Conservation (phyloP, 2,888 invertebrate genomes). For the Drosophila ezoana region DNA sequence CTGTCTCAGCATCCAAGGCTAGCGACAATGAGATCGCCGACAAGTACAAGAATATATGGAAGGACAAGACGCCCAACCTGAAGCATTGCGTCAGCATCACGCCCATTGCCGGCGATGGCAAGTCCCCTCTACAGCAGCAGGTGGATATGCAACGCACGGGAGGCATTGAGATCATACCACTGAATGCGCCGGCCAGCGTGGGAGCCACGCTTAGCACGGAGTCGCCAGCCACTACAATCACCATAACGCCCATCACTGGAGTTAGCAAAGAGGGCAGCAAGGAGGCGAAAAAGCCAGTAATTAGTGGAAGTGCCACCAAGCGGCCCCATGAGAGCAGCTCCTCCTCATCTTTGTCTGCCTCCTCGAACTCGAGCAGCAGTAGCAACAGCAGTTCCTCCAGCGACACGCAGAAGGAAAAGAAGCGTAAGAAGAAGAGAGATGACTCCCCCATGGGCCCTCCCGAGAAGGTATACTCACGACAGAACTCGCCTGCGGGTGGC, state of each 20-base stretch:
- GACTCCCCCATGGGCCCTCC: constrained; percentile 88
- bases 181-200: constrained; percentile 85
- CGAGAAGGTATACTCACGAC: constrained; percentile 90
- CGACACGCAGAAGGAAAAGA: constrained; percentile 87
- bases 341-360: constrained; percentile 43
- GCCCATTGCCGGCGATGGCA: constrained; percentile 74
- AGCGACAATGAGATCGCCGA: constrained; percentile 82
- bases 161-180: constrained; percentile 93
- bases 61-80: constrained; percentile 82
- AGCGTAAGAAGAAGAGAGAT: constrained; percentile 90
- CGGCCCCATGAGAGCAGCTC: constrained; percentile 59
- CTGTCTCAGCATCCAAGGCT: constrained; percentile 47
- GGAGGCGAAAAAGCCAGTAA: constrained; percentile 50
- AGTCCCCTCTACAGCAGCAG: constrained; percentile 26
- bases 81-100: constrained; percentile 84
- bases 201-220: constrained; percentile 86
- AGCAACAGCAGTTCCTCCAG: constrained; percentile 28
- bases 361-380: constrained; percentile 34
- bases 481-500: constrained; percentile 84
- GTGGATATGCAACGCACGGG: constrained; percentile 80
- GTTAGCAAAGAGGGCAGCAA: constrained; percentile 54
- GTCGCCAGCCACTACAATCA: constrained; percentile 90
- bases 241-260: constrained; percentile 91
- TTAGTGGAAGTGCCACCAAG: constrained; percentile 49
- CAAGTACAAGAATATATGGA: constrained; percentile 84